A percentile compares a stretch with the other conserved stretches of the same genome.
These are phyloP conservation scores for Cinara cedri DNA, from an alignment of 2,888 invertebrate genomes.

Conservation along the genomic window DNA sequence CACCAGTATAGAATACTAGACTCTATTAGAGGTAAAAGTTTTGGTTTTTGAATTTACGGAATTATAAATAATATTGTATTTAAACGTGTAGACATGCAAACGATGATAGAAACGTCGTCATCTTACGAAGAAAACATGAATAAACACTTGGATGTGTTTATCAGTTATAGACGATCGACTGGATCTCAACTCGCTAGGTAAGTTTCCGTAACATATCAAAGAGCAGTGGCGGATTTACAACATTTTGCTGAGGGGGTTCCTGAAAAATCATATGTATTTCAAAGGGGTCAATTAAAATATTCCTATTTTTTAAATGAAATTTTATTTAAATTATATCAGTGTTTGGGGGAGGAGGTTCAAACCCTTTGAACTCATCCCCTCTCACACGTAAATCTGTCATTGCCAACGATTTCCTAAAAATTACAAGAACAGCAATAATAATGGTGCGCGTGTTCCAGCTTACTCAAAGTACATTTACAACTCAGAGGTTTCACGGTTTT, in stretches of 20 bases:
- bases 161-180: conserved; percentile 95
- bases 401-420: background rate
- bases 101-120: conserved; percentile 66
- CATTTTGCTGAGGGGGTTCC: too few relatives aligned
- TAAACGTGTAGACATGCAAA: conserved; percentile 28
- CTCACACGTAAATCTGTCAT: too few relatives aligned
- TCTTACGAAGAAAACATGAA: conserved; percentile 80
- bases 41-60: background rate
- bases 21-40: conserved; percentile 67
- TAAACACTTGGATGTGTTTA: conserved; percentile 94
- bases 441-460: conserved; percentile 65
- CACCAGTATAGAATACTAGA: conserved; percentile 90
- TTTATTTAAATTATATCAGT: too few relatives aligned
- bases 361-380: too few relatives aligned
- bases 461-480: conserved; percentile 95
- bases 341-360: too few relatives aligned
- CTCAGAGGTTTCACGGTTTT: conserved; percentile 93
- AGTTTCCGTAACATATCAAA: background rate
- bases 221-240: too few relatives aligned
- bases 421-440: too few relatives aligned
- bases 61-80: background rate
- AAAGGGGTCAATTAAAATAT: too few relatives aligned
- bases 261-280: too few relatives aligned
- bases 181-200: conserved; percentile 91
- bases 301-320: too few relatives aligned